Base-by-base conservation (phyloP, 2,888 invertebrate species). In the Macrophya annulata region DNA sequence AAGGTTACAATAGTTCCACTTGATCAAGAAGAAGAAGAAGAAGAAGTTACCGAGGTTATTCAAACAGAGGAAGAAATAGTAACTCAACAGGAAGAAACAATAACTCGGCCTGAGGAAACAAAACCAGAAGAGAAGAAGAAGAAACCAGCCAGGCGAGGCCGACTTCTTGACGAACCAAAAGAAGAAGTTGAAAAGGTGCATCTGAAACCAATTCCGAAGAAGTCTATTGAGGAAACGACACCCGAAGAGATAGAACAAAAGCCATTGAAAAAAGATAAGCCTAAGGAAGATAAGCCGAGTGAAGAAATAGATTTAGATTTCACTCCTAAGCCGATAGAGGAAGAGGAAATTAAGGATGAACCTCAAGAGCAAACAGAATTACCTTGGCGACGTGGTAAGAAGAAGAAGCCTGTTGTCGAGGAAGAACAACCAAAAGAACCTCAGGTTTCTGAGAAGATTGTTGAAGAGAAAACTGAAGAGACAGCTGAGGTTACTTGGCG, bases 281-380 rank as follows among this genome's bases (percentile, higher is more conserved):
- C 94, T 17, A 94, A 94, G 87, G 94, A 94, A 87, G 92, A 94
- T 1, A 92, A 94, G 85, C 91, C 93, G 88, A 94, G 90, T 74
- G 89, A 88, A 88, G 91, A 92, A 85, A 87, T 89, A 90, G 91
- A 85, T 89, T 85, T 90, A 21, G 90, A 92, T 88, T 87, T 91
- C 77, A 90, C 90, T 31, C 40, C 76, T 37, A 85, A 86, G 72
- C 88, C 88, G 68, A 91, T 92, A 31, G 91, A 92, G 84, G 91
- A 91, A 55, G 84, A 82, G 1, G 84, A 87, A 77, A 91, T 92
- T 0, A 90, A 91, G 86, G 91, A 90, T 82, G 90, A 91, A 12
- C 91, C 90, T 3, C 85, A n/a, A 85, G 89, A 51, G 86, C 90
- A 87, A 92, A 88, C 92, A 81, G 88, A 1, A 87, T 89, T 88